A percentile compares a stretch with the other conserved stretches of the same genome.
phyloP scores from a whole-genome alignment of 2,797 vertebrate genomes.

The Cheirogaleus major region DNA sequence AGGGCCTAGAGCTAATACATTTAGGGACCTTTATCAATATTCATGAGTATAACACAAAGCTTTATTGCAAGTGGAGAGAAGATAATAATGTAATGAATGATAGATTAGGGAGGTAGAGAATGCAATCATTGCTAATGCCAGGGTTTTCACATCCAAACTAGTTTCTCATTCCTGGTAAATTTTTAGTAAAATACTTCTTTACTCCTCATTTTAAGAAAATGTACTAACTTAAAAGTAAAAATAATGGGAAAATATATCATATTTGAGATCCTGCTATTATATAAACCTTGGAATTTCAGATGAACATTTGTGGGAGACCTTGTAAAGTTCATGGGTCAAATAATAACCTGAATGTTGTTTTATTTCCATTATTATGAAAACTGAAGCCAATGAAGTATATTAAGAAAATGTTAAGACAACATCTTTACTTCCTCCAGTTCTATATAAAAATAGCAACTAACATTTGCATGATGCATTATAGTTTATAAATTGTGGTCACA shows the following conservation, averaged over 20 bases:
- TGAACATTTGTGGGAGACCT: not conserved
- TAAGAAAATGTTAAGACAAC: not conserved
- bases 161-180: not conserved
- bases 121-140: not conserved
- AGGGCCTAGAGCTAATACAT: not conserved
- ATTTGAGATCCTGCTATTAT: not conserved
- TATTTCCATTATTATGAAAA: conserved; percentile 4
- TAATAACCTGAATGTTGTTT: not conserved
- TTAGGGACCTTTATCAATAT: conserved; percentile 10
- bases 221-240: not conserved
- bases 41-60: not conserved
- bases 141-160: not conserved
- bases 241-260: not conserved
- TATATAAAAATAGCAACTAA: conserved; percentile 24
- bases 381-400: not conserved
- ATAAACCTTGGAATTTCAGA: not conserved
- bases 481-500: not conserved
- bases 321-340: not conserved
- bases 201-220: not conserved
- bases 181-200: not conserved
- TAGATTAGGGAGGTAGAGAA: not conserved
- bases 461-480: not conserved
- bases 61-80: not conserved
- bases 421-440: not conserved
- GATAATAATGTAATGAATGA: conserved; percentile 22